phyloP scores from a whole-genome alignment of 2,888 invertebrate species.

The Epirrhoe tristata region DNA sequence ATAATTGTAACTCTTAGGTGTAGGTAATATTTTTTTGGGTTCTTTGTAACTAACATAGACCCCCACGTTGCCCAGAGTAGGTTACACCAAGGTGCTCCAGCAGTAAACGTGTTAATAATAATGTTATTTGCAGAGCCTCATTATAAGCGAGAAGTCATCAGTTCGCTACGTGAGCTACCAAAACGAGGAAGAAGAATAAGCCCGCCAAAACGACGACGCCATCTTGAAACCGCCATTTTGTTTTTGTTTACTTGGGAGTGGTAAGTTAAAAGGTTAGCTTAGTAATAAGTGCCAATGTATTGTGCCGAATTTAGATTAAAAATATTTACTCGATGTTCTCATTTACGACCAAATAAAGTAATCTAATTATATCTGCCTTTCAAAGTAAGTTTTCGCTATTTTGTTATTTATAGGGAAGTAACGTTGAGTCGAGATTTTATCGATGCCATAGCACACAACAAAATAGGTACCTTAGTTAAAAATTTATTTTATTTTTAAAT shows the following conservation, averaged over 20 bases:
- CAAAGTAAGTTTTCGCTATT: constrained; percentile 52
- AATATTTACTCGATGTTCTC: constrained; percentile 35
- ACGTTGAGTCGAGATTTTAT: no score
- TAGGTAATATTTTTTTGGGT: no score
- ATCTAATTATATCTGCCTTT: constrained; percentile 48
- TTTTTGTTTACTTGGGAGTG: constrained; percentile 53
- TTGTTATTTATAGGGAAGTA: no score
- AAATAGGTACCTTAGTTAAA: no score
- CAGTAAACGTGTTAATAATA: neutral
- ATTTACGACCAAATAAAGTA: constrained; percentile 44
- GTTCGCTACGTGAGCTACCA: constrained; percentile 98
- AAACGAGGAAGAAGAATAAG: constrained; percentile 93
- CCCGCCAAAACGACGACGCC: constrained; percentile 56
- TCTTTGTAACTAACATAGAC: no score
- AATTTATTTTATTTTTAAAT: no score
- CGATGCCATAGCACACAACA: no score
- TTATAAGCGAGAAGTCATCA: constrained; percentile 96
- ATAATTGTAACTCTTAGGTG: no score
- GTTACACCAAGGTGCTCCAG: no score
- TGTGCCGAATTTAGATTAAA: constrained; percentile 41
- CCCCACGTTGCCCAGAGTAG: no score
- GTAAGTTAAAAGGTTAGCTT: constrained; percentile 49
- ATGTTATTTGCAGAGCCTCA: constrained; percentile 88
- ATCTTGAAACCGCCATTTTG: constrained; percentile 61
- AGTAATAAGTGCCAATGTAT: constrained; percentile 42